These are phyloP conservation scores for Petrolisthes cinctipes DNA, from an alignment of 2,888 invertebrate genomes.

Conservation along the genomic window DNA sequence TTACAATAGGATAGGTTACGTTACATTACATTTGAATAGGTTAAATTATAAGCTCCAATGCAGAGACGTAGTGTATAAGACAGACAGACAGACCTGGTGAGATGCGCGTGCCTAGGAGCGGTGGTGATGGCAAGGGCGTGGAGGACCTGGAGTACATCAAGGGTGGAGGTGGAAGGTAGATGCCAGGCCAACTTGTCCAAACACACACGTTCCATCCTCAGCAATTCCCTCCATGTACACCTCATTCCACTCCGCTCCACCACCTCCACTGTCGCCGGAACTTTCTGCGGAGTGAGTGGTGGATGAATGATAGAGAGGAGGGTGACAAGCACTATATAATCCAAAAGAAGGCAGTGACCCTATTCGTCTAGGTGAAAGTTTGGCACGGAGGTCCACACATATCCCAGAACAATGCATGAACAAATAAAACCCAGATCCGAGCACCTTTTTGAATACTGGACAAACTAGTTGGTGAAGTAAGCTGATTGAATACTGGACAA, in stretches of 20 bases:
- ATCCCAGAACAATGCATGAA: no score
- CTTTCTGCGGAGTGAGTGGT: constrained; percentile 67
- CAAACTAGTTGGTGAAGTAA: no score
- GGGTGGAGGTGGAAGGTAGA: constrained; percentile 67
- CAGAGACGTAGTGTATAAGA: no score
- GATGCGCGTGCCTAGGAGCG: constrained; percentile 65
- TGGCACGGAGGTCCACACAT: no score
- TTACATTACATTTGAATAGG: no score
- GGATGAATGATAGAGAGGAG: not conserved
- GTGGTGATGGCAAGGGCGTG: constrained; percentile 67
- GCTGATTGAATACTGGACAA: no score
- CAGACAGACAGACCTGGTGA: not conserved
- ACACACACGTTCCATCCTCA: constrained; percentile 70
- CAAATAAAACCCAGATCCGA: no score
- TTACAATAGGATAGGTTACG: no score
- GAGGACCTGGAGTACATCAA: constrained; percentile 70
- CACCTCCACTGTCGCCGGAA: constrained; percentile 69
- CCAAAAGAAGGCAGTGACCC: not conserved
- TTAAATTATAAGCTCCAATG: no score
- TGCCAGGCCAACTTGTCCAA: constrained; percentile 68
- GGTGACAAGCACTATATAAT: not conserved
- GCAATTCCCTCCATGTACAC: constrained; percentile 70
- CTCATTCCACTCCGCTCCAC: constrained; percentile 69
- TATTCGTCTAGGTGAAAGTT: no score
- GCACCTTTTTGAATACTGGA: no score